Conservation (phyloP, 2,888 invertebrate species). For the Papilio demoleus region DNA sequence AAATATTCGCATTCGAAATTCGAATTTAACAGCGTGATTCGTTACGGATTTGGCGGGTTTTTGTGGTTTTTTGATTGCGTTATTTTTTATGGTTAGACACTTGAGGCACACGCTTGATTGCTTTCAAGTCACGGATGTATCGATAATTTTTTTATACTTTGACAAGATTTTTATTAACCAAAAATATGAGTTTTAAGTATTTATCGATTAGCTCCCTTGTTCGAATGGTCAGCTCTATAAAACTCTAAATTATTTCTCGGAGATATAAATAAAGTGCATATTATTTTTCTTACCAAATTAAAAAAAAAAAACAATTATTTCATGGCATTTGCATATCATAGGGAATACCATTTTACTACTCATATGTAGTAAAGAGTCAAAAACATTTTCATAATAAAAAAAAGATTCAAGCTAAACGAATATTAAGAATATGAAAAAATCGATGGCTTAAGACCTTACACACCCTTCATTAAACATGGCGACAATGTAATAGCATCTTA, state of each 20-base stretch:
- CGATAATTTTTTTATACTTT: conserved; percentile 36
- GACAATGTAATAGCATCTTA: conserved; percentile 69
- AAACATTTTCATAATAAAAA: neutral
- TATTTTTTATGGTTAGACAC: conserved; percentile 39
- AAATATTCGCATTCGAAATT: conserved; percentile 64
- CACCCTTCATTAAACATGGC: conserved; percentile 66
- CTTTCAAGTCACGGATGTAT: conserved; percentile 40
- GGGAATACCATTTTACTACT: too few relatives aligned
- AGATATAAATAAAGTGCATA: too few relatives aligned
- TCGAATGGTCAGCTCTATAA: too few relatives aligned
- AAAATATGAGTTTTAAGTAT: conserved; percentile 20
- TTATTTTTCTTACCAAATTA: too few relatives aligned
- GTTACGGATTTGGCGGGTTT: conserved; percentile 54
- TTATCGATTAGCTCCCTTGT: conserved; percentile 38
- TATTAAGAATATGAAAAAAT: conserved; percentile 43
- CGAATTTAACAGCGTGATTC: conserved; percentile 58
- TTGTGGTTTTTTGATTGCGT: conserved; percentile 38
- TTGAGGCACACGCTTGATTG: conserved; percentile 42
- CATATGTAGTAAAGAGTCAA: too few relatives aligned
- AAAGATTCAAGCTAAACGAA: neutral
- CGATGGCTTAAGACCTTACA: conserved; percentile 48
- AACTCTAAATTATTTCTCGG: too few relatives aligned
- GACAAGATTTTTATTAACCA: conserved; percentile 3
- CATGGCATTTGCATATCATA: too few relatives aligned
- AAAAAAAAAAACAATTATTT: too few relatives aligned